Percentiles rank a stretch among this genome's conserved stretches.
Conservation (phyloP, 2,888 invertebrate genomes). For the Melanotus villosus region DNA sequence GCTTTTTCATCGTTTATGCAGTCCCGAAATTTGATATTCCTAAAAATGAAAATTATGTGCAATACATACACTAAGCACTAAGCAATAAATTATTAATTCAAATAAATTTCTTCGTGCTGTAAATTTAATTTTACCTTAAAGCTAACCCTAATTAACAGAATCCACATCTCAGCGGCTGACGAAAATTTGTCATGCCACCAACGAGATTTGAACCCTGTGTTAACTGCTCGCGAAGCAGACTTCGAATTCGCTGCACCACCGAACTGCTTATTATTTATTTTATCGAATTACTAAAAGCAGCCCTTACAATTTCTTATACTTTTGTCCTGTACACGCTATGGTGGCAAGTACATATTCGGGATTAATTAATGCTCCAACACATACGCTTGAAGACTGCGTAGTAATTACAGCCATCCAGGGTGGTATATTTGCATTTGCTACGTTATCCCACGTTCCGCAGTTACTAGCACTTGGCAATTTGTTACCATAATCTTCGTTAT, state of each 20-base stretch:
- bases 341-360: slow-evolving; percentile 71
- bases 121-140: too few relatives aligned
- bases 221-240: too few relatives aligned
- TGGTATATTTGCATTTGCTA: slow-evolving; percentile 65
- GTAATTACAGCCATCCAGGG: slow-evolving; percentile 69
- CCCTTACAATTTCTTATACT: slow-evolving; percentile 21
- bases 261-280: neutral
- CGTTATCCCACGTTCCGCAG: slow-evolving; percentile 42
- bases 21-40: slow-evolving; percentile 17
- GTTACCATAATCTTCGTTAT: slow-evolving; percentile 20
- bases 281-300: neutral
- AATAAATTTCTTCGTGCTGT: too few relatives aligned
- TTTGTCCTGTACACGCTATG: slow-evolving; percentile 52
- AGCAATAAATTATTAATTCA: too few relatives aligned
- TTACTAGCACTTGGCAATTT: slow-evolving; percentile 12
- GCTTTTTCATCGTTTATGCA: slow-evolving; percentile 18
- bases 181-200: too few relatives aligned
- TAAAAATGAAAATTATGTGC: slow-evolving; percentile 19
- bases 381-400: slow-evolving; percentile 71
- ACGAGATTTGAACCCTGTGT: too few relatives aligned
- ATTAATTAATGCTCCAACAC: slow-evolving; percentile 71
- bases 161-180: too few relatives aligned
- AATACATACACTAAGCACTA: too few relatives aligned
- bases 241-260: too few relatives aligned
- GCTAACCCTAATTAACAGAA: too few relatives aligned